Base-by-base conservation (phyloP, 2,797 vertebrate genomes). In the Rhinella marina region DNA sequence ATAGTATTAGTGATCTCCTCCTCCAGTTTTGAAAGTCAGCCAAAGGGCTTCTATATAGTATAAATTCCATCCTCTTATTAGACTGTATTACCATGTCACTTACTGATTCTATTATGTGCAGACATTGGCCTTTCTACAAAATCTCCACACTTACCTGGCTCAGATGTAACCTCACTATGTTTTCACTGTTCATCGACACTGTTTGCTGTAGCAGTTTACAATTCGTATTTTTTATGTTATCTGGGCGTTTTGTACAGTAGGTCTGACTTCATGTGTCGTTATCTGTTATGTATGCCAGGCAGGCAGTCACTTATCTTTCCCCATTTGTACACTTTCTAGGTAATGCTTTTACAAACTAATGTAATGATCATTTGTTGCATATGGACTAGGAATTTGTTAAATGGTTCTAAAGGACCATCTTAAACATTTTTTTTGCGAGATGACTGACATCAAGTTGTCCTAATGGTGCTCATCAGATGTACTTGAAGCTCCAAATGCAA, bases 21-120 rank as follows among this genome's bases (percentile, higher is more conserved):
- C 41, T 25, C 16, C 61, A 52, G 32, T 64, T 25, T 81, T 81
- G 80, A 81, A 64, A 64, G 80, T 81, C 80, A 64, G 80, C 80
- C 80, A 81, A 81, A 64, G 80, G 75, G 50, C 50, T 77, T 77
- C 23, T 16, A 77, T 76, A 48, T 50, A 52, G 21, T 21, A 11
- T 77, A 14, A 48, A 21, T 41, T 9, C 61, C 41, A 16, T 81
- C 80, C 62, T 32, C 41, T 81, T 81, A 81, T 62, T 62, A 81
- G 57, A 81, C 59, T 32, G 21, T 62, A 81, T 81, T 48, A 41
- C 79, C 32, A 27, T n/a, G 79, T 48, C 54, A 81, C 79, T 48
- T 62, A 61, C 32, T 14, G 29, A n/a, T n/a, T 48, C 59, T 29
- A 48, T n/a, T 11, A 75, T 75, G 29, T 64, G 27, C 41, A 41